These are phyloP conservation scores for Passerina amoena DNA, from an alignment of 2,113 vertebrate species.

Conservation along the genomic window DNA sequence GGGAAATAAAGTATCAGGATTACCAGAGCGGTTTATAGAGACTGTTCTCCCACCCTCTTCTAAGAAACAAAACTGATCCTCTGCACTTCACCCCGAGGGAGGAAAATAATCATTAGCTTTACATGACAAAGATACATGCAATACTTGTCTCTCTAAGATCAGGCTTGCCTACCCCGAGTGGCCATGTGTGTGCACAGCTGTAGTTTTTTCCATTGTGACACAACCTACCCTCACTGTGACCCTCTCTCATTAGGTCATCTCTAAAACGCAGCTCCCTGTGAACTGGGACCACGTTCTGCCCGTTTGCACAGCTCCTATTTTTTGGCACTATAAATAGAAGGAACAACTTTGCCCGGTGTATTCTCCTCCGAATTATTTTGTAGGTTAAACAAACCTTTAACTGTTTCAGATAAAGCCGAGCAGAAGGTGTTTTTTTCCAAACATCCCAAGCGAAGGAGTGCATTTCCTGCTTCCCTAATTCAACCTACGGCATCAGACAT, in stretches of 20 bases:
- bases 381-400: conserved; percentile 59
- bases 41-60: not conserved
- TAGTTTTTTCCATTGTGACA: not conserved
- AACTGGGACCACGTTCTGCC: not conserved
- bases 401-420: conserved; percentile 44
- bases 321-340: not conserved
- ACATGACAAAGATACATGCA: not conserved
- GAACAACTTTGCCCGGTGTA: not conserved
- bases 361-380: not conserved
- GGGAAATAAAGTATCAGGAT: conserved; percentile 20
- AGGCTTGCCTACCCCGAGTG: not conserved
- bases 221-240: not conserved
- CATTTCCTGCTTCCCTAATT: conserved; percentile 59
- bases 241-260: not conserved
- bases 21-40: not conserved
- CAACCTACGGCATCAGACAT: conserved; percentile 61
- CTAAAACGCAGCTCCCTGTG: not conserved
- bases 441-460: conserved; percentile 49
- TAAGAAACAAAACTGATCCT: not conserved
- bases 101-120: conserved; percentile 22
- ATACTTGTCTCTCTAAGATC: not conserved
- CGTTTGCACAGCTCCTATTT: not conserved
- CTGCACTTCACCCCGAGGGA: not conserved
- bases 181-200: not conserved
- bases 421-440: conserved; percentile 63